A percentile compares a stretch with the other conserved stretches of the same genome.
phyloP scores from a whole-genome alignment of 2,888 invertebrate genomes.

The Dynastes grantii region DNA sequence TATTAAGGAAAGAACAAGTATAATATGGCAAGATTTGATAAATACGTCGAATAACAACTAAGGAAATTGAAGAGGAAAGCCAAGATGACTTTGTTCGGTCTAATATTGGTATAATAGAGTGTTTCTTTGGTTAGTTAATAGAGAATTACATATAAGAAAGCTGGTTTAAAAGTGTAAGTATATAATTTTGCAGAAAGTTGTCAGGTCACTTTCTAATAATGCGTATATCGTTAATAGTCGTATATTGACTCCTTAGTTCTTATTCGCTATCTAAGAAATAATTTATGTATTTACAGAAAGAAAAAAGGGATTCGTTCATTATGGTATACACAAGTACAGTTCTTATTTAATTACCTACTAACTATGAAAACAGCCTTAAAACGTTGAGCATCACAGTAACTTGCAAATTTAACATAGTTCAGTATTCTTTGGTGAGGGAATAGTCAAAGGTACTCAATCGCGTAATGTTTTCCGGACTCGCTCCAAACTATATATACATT shows the following conservation, averaged over 20 bases:
- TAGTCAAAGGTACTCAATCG: neutral
- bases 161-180: neutral
- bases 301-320: constrained; percentile 18
- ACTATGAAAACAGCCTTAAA: constrained; percentile 29
- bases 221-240: neutral
- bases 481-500: neutral
- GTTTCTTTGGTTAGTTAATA: neutral
- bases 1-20: constrained; percentile 22
- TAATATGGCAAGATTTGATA: constrained; percentile 43
- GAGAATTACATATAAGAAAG: neutral
- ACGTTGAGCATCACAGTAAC: constrained; percentile 36
- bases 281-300: constrained; percentile 32
- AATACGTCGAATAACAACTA: constrained; percentile 36
- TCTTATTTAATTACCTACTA: neutral
- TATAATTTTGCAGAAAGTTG: constrained; percentile 7
- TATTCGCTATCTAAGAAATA: constrained; percentile 10
- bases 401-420: neutral
- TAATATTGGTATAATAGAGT: neutral
- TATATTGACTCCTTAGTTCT: constrained; percentile 18
- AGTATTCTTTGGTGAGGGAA: neutral
- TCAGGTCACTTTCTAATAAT: too few species aligned
- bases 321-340: constrained; percentile 4
- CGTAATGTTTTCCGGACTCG: neutral
- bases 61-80: constrained; percentile 11
- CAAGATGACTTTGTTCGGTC: neutral